Conservation (phyloP, 1,140 invertebrate species). For the Cydia strobilella region DNA sequence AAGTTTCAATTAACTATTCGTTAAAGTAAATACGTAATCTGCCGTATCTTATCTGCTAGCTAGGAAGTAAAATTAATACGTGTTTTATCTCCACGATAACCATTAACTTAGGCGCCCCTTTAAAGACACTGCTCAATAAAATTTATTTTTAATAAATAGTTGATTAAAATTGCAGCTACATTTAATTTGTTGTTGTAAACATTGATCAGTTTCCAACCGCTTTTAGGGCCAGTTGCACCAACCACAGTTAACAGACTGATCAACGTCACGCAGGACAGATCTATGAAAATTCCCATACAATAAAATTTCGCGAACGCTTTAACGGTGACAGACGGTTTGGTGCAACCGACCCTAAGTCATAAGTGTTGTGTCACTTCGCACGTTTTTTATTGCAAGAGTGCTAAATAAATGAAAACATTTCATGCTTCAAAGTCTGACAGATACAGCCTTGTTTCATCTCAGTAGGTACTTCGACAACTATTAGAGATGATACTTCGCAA, state of each 20-base stretch:
- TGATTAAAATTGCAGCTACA: not conserved
- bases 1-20: slow-evolving; percentile 22
- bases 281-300: too few relatives aligned
- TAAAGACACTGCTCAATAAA: not conserved
- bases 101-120: slow-evolving; percentile 3
- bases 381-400: not conserved
- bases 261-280: too few relatives aligned
- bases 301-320: too few relatives aligned
- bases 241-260: too few relatives aligned
- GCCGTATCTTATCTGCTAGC: slow-evolving; percentile 2
- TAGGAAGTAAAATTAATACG: slow-evolving; percentile 28
- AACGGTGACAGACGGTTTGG: too few relatives aligned
- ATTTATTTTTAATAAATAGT: not conserved
- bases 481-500: slow-evolving; percentile 46
- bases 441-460: slow-evolving; percentile 13
- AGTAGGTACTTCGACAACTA: slow-evolving; percentile 14
- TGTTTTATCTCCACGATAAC: slow-evolving; percentile 19
- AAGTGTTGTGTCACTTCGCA: not conserved
- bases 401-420: slow-evolving; percentile 8
- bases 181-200: not conserved
- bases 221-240: too few relatives aligned
- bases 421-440: slow-evolving; percentile 3
- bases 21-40: not conserved
- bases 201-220: not conserved
- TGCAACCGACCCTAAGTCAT: too few relatives aligned